A percentile compares a stretch with the other conserved stretches of the same genome.
Conservation (phyloP, 53 echinoderm and acorn worm genomes). For the Zoroaster sp. region DNA sequence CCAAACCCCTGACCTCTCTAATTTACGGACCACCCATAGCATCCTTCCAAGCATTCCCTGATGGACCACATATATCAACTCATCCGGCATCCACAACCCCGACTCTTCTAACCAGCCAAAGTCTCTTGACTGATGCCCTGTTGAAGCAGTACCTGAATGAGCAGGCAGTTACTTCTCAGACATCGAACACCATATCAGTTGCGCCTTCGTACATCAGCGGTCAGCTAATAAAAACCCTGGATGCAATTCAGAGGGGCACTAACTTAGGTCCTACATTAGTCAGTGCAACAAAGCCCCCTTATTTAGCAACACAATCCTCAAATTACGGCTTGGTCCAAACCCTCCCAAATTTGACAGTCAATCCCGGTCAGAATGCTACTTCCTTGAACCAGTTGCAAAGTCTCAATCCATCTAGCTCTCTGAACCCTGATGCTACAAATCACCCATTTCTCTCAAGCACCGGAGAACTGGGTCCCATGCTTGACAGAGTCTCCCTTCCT, state of each 20-base stretch:
- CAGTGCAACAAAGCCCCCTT: not conserved
- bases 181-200: slow-evolving; percentile 5
- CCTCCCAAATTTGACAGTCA: slow-evolving; percentile 2
- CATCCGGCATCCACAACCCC: slow-evolving; percentile 27
- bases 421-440: not conserved
- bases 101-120: slow-evolving; percentile 68
- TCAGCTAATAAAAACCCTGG: slow-evolving; percentile 30
- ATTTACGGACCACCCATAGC: slow-evolving; percentile 24
- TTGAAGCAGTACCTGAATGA: slow-evolving; percentile 66
- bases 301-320: not conserved
- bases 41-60: slow-evolving; percentile 58
- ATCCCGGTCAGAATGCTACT: not conserved
- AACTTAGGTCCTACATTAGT: not conserved
- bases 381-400: slow-evolving; percentile 2
- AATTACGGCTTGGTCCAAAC: slow-evolving; percentile 4
- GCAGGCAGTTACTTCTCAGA: slow-evolving; percentile 37
- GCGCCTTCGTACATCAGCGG: slow-evolving; percentile 4
- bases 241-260: slow-evolving; percentile 6
- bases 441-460: slow-evolving; percentile 15
- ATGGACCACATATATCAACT: not conserved
- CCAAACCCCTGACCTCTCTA: not conserved
- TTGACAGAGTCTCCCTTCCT: slow-evolving; percentile 11
- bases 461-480: slow-evolving; percentile 24
- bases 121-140: slow-evolving; percentile 52
- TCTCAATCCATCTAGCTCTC: not conserved